Percentiles rank a stretch among this genome's conserved stretches.
phyloP scores from a whole-genome alignment of 1,140 invertebrate genomes.

The Frieseomelitta varia region DNA sequence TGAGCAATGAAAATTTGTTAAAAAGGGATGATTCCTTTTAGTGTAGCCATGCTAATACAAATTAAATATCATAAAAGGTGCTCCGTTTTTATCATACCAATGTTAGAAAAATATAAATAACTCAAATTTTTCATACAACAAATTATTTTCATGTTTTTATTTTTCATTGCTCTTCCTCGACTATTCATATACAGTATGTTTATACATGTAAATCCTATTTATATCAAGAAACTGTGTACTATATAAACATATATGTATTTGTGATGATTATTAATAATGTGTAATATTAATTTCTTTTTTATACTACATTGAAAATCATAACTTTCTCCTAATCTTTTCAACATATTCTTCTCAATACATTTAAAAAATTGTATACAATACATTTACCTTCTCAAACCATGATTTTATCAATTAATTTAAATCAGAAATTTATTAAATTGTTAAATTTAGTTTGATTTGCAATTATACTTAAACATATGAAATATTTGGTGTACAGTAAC shows the following conservation, averaged over 20 bases:
- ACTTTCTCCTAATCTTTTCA: slow-evolving; percentile 24
- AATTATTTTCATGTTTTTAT: slow-evolving; percentile 61
- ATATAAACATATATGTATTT: slow-evolving; percentile 52
- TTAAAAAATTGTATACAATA: slow-evolving; percentile 17
- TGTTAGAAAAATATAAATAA: slow-evolving; percentile 57
- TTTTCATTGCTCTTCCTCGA: slow-evolving; percentile 63
- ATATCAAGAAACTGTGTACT: slow-evolving; percentile 55
- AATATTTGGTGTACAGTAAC: slow-evolving; percentile 25
- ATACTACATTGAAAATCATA: slow-evolving; percentile 19
- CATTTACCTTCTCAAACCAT: background rate
- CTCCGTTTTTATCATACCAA: slow-evolving; percentile 61
- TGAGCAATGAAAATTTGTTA: slow-evolving; percentile 44
- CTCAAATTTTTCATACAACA: slow-evolving; percentile 50
- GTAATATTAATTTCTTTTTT: slow-evolving; percentile 37
- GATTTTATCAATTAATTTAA: background rate
- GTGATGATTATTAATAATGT: slow-evolving; percentile 47
- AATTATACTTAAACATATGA: background rate
- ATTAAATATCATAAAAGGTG: slow-evolving; percentile 58
- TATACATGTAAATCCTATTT: slow-evolving; percentile 61
- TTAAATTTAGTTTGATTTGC: background rate
- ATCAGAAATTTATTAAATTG: background rate
- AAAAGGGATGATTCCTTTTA: slow-evolving; percentile 23
- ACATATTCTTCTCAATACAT: slow-evolving; percentile 21
- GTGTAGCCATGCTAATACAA: slow-evolving; percentile 60
- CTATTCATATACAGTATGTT: slow-evolving; percentile 57